These are phyloP conservation scores for Lepilemur septentrionalis DNA, from an alignment of 2,797 vertebrate genomes.

Conservation along the genomic window DNA sequence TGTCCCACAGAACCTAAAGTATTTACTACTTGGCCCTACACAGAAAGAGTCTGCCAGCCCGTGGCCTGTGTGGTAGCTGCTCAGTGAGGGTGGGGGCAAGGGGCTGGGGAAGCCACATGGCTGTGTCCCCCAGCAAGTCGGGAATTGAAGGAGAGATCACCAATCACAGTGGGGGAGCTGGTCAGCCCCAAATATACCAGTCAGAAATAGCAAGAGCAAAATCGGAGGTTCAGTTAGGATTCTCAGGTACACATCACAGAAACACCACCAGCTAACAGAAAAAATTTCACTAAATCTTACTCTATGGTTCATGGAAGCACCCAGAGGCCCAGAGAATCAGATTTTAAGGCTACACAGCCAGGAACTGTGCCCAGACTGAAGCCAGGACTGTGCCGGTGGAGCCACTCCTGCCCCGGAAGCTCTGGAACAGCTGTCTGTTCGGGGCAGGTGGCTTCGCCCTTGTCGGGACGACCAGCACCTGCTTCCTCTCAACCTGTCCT, in stretches of 20 bases:
- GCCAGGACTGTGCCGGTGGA: accelerated
- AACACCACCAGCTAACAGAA: not conserved
- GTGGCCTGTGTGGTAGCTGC: not conserved
- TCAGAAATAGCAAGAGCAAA: not conserved
- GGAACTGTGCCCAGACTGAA: not conserved
- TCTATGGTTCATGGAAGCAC: not conserved
- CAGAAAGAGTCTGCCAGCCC: not conserved
- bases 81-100: accelerated
- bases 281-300: not conserved
- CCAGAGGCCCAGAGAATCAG: not conserved
- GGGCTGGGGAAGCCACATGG: accelerated
- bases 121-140: not conserved
- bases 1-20: not conserved
- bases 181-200: not conserved
- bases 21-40: not conserved
- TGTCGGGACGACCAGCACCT: accelerated
- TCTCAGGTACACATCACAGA: not conserved
- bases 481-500: accelerated
- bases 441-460: no score
- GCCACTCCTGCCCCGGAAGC: not conserved
- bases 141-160: not conserved
- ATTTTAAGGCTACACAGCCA: not conserved
- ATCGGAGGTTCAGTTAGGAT: accelerated
- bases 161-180: not conserved
- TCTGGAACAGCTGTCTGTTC: not conserved